phyloP scores from a whole-genome alignment of 2,113 vertebrate species.

The Leuciscus idus region DNA sequence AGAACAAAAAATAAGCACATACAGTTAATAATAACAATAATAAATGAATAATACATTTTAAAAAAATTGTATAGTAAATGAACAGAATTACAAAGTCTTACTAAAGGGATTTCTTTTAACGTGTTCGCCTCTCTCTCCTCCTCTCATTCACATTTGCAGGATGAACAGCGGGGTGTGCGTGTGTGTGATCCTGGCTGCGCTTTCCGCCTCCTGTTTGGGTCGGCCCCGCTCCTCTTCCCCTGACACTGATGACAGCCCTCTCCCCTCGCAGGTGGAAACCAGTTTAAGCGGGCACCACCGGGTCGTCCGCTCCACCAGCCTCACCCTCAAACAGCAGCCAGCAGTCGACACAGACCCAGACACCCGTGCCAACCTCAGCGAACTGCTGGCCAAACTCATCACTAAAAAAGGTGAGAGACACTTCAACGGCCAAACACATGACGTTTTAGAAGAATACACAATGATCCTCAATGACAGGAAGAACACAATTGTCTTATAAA shows the following conservation, averaged over 20 bases:
- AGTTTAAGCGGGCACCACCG: slow-evolving; percentile 61
- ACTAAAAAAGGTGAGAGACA: slow-evolving; percentile 84
- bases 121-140: neutral
- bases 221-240: slow-evolving; percentile 73
- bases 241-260: slow-evolving; percentile 62
- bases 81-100: neutral
- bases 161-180: slow-evolving; percentile 86
- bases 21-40: neutral
- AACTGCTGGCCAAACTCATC: slow-evolving; percentile 87
- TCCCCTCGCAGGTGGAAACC: slow-evolving; percentile 66
- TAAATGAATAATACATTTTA: neutral
- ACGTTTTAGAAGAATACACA: neutral
- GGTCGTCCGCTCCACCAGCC: slow-evolving; percentile 71
- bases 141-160: slow-evolving; percentile 41
- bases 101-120: neutral
- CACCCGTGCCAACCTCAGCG: slow-evolving; percentile 80
- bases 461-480: neutral
- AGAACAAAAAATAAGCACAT: neutral
- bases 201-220: slow-evolving; percentile 80
- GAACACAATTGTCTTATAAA: neutral
- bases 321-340: slow-evolving; percentile 71
- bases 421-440: neutral
- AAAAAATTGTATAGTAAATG: neutral
- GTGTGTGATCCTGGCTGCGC: slow-evolving; percentile 83
- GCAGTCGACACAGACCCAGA: slow-evolving; percentile 73